These are phyloP conservation scores for Phalacrocorax carbo DNA, from an alignment of 2,113 vertebrate genomes.

Conservation along the genomic window DNA sequence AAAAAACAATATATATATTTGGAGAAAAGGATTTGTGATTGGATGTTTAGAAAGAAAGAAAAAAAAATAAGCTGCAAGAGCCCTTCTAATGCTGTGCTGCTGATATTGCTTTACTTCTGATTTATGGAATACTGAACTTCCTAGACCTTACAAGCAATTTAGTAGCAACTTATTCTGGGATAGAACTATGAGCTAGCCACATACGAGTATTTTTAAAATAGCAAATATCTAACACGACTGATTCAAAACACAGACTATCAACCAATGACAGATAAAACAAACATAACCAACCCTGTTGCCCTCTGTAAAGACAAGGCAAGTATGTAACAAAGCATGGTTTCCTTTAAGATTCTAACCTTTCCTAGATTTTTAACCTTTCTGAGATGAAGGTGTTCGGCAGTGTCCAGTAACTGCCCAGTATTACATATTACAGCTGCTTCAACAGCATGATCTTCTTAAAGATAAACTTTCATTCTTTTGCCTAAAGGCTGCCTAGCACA, in stretches of 20 bases:
- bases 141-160: not conserved
- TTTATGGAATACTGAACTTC: not conserved
- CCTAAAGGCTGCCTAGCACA: not conserved
- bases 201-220: not conserved
- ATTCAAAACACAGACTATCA: not conserved
- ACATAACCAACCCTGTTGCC: rapidly evolving
- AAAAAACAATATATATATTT: not conserved
- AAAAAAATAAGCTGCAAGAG: not conserved
- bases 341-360: not conserved
- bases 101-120: not conserved
- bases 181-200: not conserved
- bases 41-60: not conserved
- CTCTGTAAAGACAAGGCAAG: not conserved
- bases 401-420: not conserved
- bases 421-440: not conserved
- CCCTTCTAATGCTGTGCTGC: not conserved
- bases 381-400: not conserved
- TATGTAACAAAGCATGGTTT: not conserved
- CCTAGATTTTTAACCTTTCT: not conserved
- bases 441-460: not conserved
- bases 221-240: not conserved
- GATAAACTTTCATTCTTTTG: not conserved
- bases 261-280: not conserved
- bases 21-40: not conserved
- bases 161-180: not conserved